Evolutionary conservation across 92 coral and sea anemone species (phyloP).

Genomic region (Siderastrea radians): DNA sequence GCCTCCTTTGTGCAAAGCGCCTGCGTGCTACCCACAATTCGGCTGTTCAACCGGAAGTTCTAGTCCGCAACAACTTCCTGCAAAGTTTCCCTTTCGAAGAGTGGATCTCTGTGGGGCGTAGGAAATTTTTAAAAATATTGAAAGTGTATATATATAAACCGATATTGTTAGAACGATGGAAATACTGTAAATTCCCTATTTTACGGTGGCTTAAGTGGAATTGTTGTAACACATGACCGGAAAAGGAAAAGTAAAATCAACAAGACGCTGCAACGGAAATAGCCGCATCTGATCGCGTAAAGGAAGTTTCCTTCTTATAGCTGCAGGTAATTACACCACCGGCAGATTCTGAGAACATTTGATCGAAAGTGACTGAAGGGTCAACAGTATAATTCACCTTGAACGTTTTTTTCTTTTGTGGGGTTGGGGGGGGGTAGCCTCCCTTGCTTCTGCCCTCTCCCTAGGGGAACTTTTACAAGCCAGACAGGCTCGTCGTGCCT

Average conservation of each 20-base stretch:
- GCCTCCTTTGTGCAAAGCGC: not conserved
- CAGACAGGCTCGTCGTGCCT: too few relatives aligned
- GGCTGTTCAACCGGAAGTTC: constrained; percentile 32
- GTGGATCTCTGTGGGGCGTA: not conserved
- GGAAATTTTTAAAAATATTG: not conserved
- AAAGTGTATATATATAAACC: not conserved
- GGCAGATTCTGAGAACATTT: too few relatives aligned
- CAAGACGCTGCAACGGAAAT: not conserved
- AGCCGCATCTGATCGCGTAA: not conserved
- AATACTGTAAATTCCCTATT: not conserved
- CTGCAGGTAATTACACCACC: not conserved
- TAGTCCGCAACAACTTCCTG: not conserved
- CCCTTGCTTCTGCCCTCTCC: too few relatives aligned
- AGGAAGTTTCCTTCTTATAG: not conserved
- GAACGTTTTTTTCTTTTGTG: too few relatives aligned
- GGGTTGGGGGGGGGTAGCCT: too few relatives aligned
- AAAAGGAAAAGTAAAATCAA: not conserved
- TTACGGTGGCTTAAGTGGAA: not conserved
- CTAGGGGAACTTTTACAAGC: too few relatives aligned
- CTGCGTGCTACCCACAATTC: constrained; percentile 45
- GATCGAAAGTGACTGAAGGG: too few relatives aligned
- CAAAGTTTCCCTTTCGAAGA: not conserved
- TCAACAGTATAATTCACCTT: too few relatives aligned
- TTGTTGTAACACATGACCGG: not conserved
- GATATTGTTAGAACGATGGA: not conserved